A percentile compares a stretch with the other conserved stretches of the same genome.
Evolutionary conservation across 2,113 vertebrate species (phyloP).

Genomic region (Megaceryle torquata): DNA sequence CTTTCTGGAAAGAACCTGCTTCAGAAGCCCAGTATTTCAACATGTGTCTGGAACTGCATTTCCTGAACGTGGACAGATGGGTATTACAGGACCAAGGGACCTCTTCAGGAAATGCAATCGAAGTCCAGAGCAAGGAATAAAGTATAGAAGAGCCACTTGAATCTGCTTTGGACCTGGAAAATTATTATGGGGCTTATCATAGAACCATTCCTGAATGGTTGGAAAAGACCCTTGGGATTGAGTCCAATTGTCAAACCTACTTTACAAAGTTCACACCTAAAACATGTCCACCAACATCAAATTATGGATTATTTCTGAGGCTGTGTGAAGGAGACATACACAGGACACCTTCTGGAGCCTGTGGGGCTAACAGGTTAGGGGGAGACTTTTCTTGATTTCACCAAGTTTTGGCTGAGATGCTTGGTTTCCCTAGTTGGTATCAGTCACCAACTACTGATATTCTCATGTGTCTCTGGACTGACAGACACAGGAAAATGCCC

Average conservation of each 20-base stretch:
- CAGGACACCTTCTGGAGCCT: neutral
- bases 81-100: neutral
- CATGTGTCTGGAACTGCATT: neutral
- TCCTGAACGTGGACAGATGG: rapidly evolving
- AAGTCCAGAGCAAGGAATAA: neutral
- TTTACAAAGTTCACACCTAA: no score
- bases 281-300: no score
- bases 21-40: neutral
- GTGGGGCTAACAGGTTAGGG: neutral
- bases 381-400: neutral
- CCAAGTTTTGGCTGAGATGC: neutral
- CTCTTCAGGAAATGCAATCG: neutral
- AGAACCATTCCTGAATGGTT: no score
- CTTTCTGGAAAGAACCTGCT: neutral
- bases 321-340: neutral
- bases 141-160: neutral
- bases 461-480: neutral
- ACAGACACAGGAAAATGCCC: neutral
- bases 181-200: neutral
- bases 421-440: neutral
- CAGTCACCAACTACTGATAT: neutral
- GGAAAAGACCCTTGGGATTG: no score
- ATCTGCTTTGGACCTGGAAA: neutral
- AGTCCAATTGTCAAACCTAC: no score
- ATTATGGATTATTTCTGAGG: neutral